Conservation (phyloP, 2,113 vertebrate genomes). For the Ellobius talpinus region DNA sequence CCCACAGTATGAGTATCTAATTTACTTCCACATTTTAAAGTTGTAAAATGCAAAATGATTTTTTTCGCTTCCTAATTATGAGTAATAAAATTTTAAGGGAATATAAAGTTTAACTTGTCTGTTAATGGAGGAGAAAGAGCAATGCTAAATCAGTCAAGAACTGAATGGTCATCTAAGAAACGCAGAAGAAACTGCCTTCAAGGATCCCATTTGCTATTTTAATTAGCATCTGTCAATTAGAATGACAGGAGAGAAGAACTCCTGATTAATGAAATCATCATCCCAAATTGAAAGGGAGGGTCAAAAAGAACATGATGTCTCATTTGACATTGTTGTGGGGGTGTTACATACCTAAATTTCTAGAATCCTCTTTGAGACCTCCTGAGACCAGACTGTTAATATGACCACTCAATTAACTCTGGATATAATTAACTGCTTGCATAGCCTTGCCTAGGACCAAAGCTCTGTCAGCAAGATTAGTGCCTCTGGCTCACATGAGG, state of each 20-base stretch:
- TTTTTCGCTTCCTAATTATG: constrained; percentile 83
- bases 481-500: constrained; percentile 20
- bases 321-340: constrained; percentile 83
- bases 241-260: constrained; percentile 81
- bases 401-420: constrained; percentile 86
- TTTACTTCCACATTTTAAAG: constrained; percentile 86
- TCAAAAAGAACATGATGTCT: constrained; percentile 84
- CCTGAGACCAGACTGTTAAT: constrained; percentile 80
- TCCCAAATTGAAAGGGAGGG: constrained; percentile 84
- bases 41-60: constrained; percentile 84
- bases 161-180: constrained; percentile 77
- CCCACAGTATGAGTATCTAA: constrained; percentile 81
- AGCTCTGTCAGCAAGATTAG: constrained; percentile 81
- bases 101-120: constrained; percentile 88
- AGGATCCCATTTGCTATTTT: constrained; percentile 84
- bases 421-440: constrained; percentile 79
- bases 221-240: constrained; percentile 88
- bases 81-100: constrained; percentile 87
- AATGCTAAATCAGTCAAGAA: constrained; percentile 88
- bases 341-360: constrained; percentile 74
- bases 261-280: constrained; percentile 86
- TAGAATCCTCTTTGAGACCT: constrained; percentile 81
- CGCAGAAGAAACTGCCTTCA: constrained; percentile 78
- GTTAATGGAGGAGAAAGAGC: constrained; percentile 90
- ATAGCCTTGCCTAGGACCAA: constrained; percentile 66